Base-by-base conservation (phyloP, 2,113 vertebrate genomes). In the Chrysemys picta region DNA sequence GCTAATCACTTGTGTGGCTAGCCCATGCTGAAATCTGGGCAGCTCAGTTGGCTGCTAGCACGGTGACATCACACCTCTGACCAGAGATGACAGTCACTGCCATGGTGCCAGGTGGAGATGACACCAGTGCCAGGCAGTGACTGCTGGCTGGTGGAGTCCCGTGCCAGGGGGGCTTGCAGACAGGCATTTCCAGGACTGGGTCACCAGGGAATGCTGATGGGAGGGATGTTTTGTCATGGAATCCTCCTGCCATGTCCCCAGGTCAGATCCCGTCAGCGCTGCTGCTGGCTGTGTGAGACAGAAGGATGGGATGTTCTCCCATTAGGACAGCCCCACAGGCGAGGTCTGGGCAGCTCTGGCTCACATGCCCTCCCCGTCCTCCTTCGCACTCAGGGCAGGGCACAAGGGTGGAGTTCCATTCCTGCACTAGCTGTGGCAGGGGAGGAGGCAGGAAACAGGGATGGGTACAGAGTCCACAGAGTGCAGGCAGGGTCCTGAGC, bases 371-470 rank as follows among this genome's bases (percentile, higher is more conserved):
- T 21, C 52, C 54, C 42, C 3, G 0, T n/a, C 17, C 4, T 13
- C 1, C 27, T 88, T 25, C 21, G 13, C 10, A 82, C 2, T n/a
- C 52, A 17, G 1, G 62, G 0, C 1, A 0, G 5, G 27, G 59
- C 65, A 69, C 1, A 0, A 0, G 3, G 35, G 19, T 78, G 11
- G 35, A 16, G 35, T 17, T 16, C 35, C 65, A 19, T 38, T 17
- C 65, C n/a, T 8, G 31, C 16, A 17, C 35, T 69, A 69, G 35
- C 35, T 69, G 65, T 4, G 17, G 31, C 65, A 69, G 31, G 16
- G 17, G 17, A 9, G 49, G 1, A 47, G 17, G 45, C 3, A 72
- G 69, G n/a, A 10, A 72, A 72, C n/a, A 22, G 35, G 2, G 19
- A 38, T 19, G 8, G 8, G 8, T 31, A 62, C 24, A 62, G 57